A percentile compares a stretch with the other conserved stretches of the same genome.
phyloP scores from a whole-genome alignment of 2,113 vertebrate species.

The Pholis gunnellus region DNA sequence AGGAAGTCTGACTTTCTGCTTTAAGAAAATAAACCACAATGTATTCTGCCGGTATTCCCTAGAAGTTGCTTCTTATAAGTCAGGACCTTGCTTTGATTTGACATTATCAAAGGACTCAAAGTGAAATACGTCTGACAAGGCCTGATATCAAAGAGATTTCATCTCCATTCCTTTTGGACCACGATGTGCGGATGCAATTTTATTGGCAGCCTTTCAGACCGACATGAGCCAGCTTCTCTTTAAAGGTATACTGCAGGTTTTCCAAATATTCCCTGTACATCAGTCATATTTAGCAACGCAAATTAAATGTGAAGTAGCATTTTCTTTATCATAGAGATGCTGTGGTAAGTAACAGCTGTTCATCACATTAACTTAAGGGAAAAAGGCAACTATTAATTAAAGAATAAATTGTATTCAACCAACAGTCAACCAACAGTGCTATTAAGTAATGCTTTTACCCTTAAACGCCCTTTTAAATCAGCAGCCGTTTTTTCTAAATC shows the following conservation, averaged over 20 bases:
- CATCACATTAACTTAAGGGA: not conserved
- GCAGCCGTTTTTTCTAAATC: not conserved
- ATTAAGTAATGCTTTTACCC: not conserved
- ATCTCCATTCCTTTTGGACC: slow-evolving; percentile 59
- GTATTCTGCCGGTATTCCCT: slow-evolving; percentile 46
- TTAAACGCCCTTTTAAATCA: slow-evolving; percentile 9
- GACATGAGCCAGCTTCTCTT: slow-evolving; percentile 21
- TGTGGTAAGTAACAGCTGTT: not conserved
- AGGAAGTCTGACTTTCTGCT: slow-evolving; percentile 12
- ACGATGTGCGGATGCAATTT: slow-evolving; percentile 45
- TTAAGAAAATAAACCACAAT: slow-evolving; percentile 24
- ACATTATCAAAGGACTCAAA: slow-evolving; percentile 77
- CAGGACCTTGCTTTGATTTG: slow-evolving; percentile 78
- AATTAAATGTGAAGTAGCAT: not conserved
- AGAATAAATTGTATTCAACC: not conserved
- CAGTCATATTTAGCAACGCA: not conserved
- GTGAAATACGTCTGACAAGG: slow-evolving; percentile 76
- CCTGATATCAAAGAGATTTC: slow-evolving; percentile 74
- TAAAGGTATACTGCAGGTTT: not conserved
- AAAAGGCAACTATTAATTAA: not conserved
- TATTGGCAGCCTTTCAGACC: slow-evolving; percentile 41
- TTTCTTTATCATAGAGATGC: not conserved
- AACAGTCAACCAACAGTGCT: not conserved
- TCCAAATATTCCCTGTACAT: slow-evolving; percentile 2
- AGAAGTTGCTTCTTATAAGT: slow-evolving; percentile 58